These are phyloP conservation scores for Netelia virgata DNA, from an alignment of 2,888 invertebrate species.

Conservation along the genomic window DNA sequence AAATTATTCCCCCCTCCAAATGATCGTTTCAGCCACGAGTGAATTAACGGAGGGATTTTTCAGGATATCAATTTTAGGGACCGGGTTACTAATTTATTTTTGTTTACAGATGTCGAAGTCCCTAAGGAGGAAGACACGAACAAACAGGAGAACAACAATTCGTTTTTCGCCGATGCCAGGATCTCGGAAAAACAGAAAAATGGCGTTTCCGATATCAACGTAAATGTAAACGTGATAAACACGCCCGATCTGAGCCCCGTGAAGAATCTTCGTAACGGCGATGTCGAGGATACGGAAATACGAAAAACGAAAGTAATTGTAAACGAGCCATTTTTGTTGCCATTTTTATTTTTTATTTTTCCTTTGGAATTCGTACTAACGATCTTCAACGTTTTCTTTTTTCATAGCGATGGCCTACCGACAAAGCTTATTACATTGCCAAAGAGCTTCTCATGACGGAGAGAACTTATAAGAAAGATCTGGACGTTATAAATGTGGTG, in stretches of 20 bases:
- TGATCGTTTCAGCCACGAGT: constrained; percentile 41
- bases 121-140: constrained; percentile 63
- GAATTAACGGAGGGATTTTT: constrained; percentile 45
- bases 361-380: constrained; percentile 21
- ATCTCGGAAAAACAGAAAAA: constrained; percentile 76
- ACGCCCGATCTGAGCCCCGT: constrained; percentile 82
- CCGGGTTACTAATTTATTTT: constrained; percentile 35
- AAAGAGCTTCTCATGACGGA: constrained; percentile 98
- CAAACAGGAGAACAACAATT: constrained; percentile 82
- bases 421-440: constrained; percentile 93
- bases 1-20: constrained; percentile 40
- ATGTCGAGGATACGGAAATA: constrained; percentile 75
- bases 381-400: constrained; percentile 61
- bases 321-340: not conserved
- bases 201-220: constrained; percentile 73
- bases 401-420: constrained; percentile 88
- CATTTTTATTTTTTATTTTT: not conserved
- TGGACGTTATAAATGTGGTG: constrained; percentile 96
- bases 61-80: constrained; percentile 8
- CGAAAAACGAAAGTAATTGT: constrained; percentile 75
- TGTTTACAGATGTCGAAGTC: constrained; percentile 76
- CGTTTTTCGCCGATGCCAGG: constrained; percentile 74
- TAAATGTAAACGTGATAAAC: constrained; percentile 74
- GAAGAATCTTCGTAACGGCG: constrained; percentile 80
- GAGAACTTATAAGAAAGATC: constrained; percentile 96